Conservation (phyloP, 2,113 vertebrate genomes). For the rabbit (Oryctolagus cuniculus) region mOryCun1.1 NC_091448.1:40531001-40531500, state of each 20-base stretch:
- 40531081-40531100: neutral
- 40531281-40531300: constrained; percentile 67
- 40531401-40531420: constrained; percentile 72
- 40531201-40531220: constrained; percentile 76
- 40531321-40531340: constrained; percentile 46
- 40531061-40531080: neutral
- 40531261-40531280: constrained; percentile 75
- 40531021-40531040: fast-evolving
- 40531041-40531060: neutral
- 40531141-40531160: constrained; percentile 1
- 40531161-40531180: constrained; percentile 61
- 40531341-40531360: constrained; percentile 59
- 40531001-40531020: neutral
- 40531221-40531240: constrained; percentile 72
- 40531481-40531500: constrained; percentile 55
- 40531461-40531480: constrained; percentile 54
- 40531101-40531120: neutral
- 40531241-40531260: neutral
- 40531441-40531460: constrained; percentile 80
- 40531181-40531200: constrained; percentile 35
- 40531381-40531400: constrained; percentile 58
- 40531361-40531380: constrained; percentile 50
- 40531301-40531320: constrained; percentile 61
- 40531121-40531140: neutral
- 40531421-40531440: constrained; percentile 70